Conservation (phyloP, 2,113 vertebrate genomes). For the Saccopteryx leptura region DNA sequence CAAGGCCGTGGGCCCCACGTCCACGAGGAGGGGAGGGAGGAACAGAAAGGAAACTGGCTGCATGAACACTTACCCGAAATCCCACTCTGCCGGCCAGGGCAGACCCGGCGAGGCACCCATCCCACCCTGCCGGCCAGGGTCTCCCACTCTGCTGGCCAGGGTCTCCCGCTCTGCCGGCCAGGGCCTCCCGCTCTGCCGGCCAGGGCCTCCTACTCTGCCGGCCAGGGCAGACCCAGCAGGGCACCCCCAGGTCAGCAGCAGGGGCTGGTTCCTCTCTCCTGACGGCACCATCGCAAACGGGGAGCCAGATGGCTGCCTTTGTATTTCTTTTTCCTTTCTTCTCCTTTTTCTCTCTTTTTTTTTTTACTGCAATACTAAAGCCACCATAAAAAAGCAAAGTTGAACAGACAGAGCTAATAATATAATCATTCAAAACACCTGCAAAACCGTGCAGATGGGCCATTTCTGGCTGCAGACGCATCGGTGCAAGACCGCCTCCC, state of each 20-base stretch:
- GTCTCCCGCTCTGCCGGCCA: too few relatives aligned
- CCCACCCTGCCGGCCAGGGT: too few relatives aligned
- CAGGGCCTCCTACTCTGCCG: too few relatives aligned
- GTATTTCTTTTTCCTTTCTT: constrained; percentile 92
- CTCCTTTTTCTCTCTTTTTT: constrained; percentile 90
- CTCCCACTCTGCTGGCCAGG: too few relatives aligned
- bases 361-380: constrained; percentile 94
- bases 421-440: constrained; percentile 99
- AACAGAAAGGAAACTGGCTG: too few relatives aligned
- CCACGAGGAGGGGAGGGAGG: background rate
- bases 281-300: constrained; percentile 89
- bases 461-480: constrained; percentile 96
- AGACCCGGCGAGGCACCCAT: too few relatives aligned
- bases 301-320: constrained; percentile 96
- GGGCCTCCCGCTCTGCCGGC: too few relatives aligned
- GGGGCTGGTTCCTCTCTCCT: constrained; percentile 84
- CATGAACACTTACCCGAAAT: background rate
- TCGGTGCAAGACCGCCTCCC: constrained; percentile 94
- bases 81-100: too few relatives aligned
- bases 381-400: constrained; percentile 97
- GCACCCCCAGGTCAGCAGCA: background rate
- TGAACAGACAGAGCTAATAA: constrained; percentile 99
- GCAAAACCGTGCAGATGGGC: constrained; percentile 98
- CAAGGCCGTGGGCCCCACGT: too few relatives aligned
- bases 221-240: background rate